These are phyloP conservation scores for Alcedo quadribrachys DNA, from an alignment of 2,797 vertebrate species.

Conservation along the genomic window DNA sequence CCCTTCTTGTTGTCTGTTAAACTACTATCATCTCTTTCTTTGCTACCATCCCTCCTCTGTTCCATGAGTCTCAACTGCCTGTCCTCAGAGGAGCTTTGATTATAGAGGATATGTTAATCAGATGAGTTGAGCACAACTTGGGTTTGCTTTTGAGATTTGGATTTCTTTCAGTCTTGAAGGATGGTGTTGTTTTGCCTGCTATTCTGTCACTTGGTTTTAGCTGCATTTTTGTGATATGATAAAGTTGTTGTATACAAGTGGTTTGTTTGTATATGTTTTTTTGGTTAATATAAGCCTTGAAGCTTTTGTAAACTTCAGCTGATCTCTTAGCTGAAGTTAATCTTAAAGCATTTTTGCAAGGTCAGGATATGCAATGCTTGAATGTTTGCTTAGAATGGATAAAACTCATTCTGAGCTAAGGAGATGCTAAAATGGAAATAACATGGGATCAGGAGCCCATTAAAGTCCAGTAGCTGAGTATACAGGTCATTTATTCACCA, in stretches of 20 bases:
- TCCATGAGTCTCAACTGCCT: background rate
- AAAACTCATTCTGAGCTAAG: background rate
- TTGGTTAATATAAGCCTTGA: background rate
- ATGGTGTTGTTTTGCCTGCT: background rate
- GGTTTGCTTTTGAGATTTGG: constrained; percentile 14
- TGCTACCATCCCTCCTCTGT: background rate
- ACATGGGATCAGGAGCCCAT: background rate
- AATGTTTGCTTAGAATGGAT: background rate
- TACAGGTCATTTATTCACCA: background rate
- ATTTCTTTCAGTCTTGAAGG: background rate
- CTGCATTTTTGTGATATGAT: background rate
- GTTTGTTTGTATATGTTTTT: background rate
- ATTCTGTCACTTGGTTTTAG: background rate
- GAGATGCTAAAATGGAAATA: background rate
- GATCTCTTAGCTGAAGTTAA: background rate
- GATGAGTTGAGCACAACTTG: background rate
- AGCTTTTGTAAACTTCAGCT: background rate
- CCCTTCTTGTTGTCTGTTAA: background rate
- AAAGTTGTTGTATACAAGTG: background rate
- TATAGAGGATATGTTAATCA: constrained; percentile 9
- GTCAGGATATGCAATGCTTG: background rate
- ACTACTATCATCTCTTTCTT: background rate
- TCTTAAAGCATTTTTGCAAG: background rate
- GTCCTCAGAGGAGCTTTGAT: constrained; percentile 1
- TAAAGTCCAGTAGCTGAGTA: background rate